phyloP scores from a whole-genome alignment of 2,113 vertebrate genomes.

The Corythaixoides concolor region DNA sequence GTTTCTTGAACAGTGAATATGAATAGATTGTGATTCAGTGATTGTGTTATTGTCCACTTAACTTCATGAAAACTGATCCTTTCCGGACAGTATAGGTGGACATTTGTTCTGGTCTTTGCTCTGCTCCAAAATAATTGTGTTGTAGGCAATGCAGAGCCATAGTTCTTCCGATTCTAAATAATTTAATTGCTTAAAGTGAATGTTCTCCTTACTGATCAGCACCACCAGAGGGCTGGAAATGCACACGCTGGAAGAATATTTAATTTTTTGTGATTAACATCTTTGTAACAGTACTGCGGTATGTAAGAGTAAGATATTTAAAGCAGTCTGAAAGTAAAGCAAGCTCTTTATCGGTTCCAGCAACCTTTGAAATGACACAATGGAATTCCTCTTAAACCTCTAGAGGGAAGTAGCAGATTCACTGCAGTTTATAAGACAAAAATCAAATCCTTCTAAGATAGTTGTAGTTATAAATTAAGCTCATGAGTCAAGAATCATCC shows the following conservation, averaged over 20 bases:
- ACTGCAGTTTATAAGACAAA: not conserved
- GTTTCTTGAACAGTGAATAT: not conserved
- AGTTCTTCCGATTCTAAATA: not conserved
- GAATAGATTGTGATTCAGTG: not conserved
- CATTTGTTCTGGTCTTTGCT: not conserved
- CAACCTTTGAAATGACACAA: not conserved
- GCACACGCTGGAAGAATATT: not conserved
- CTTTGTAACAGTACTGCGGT: not conserved
- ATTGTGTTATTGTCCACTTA: not conserved
- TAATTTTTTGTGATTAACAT: not conserved
- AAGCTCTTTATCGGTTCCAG: not conserved
- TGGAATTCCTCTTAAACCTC: not conserved
- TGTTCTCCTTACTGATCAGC: not conserved
- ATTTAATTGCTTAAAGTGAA: not conserved
- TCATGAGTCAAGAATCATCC: not conserved
- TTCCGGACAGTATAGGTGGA: not conserved
- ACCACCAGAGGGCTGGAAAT: constrained; percentile 31
- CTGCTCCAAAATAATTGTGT: not conserved
- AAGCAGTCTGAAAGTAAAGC: not conserved
- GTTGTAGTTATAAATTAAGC: not conserved
- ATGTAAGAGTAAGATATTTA: not conserved
- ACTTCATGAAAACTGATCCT: not conserved
- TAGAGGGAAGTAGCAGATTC: not conserved
- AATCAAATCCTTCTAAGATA: not conserved
- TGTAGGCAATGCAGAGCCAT: not conserved